Evolutionary conservation across 2,888 invertebrate species (phyloP), one percentile per base, ranked within the genome.

Genomic region (Sminthurinus aureus): DNA sequence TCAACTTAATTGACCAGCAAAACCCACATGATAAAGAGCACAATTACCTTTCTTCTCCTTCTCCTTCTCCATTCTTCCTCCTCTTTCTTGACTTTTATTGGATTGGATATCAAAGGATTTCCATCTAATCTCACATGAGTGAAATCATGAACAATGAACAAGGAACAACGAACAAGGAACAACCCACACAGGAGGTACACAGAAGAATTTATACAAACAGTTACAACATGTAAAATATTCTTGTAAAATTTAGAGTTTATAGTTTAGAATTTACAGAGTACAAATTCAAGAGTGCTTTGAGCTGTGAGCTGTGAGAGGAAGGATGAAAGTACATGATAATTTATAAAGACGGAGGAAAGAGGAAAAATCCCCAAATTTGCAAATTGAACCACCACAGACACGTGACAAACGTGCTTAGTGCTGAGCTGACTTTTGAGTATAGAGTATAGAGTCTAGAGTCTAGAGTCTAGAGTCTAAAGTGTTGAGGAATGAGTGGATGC

Each of bases 331-430:
- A 75, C 38, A 18, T 75, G 50, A 13, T n/a, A 11, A 69, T 20
- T n/a, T 20, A 69, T 69, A 9, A 11, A 69, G 3, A 24, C 6
- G 24, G 15, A 12, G 24, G 38, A 24, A 73, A 73, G 8, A 24
- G 24, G 12, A 22, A 26, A 26, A 12, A 69, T 8, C 1, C 38
- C 6, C 6, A 1, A 69, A 3, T 24, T 73, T 76, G 75, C 75
- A 75, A 75, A 75, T 52, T 76, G 52, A 38, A 76, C 20, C 76
- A 52, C 82, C 76, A 38, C 75, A 75, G 64, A 66, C 76, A 76
- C 75, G 76, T 82, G 82, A 82, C 82, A 66, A 64, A 82, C 75
- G 82, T 75, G 82, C 64, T 76, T 9, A n/a, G 3, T 38, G 38
- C 38, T 38, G 38, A 38, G 3, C 38, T 38, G 1, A 1, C 38